These are phyloP conservation scores for Myotis myotis DNA, from an alignment of 2,797 vertebrate genomes.

Conservation along the genomic window DNA sequence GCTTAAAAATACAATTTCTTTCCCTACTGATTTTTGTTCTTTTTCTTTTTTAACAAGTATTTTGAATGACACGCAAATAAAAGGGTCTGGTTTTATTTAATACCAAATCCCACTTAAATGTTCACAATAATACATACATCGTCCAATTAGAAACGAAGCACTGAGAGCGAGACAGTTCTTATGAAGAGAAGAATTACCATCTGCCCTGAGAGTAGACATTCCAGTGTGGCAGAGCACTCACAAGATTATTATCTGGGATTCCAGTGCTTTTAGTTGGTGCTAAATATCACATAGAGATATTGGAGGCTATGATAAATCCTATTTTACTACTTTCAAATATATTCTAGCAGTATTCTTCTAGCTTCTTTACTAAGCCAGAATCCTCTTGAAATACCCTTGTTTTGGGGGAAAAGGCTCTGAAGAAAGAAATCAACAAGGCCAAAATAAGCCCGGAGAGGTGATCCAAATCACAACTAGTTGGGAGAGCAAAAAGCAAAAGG, in stretches of 20 bases:
- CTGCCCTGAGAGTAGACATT: not conserved
- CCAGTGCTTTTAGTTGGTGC: not conserved
- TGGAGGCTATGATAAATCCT: not conserved
- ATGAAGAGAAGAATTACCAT: not conserved
- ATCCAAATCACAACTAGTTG: not conserved
- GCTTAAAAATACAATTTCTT: slow-evolving; percentile 82
- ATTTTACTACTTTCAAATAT: not conserved
- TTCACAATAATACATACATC: not conserved
- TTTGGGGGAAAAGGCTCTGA: not conserved
- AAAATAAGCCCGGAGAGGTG: not conserved
- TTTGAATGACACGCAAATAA: slow-evolving; percentile 80
- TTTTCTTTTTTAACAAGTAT: slow-evolving; percentile 65
- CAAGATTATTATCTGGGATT: slow-evolving; percentile 17
- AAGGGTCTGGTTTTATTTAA: slow-evolving; percentile 76
- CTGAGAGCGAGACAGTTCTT: not conserved
- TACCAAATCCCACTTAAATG: slow-evolving; percentile 60
- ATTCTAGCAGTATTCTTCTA: not conserved
- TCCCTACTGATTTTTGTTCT: slow-evolving; percentile 79
- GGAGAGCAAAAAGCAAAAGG: not conserved
- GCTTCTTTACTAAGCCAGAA: not conserved
- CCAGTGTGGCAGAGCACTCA: accelerated
- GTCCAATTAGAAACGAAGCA: slow-evolving; percentile 17
- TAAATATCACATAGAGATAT: not conserved
- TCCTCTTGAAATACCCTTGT: not conserved
- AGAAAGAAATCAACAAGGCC: not conserved